phyloP scores from a whole-genome alignment of 2,888 invertebrate genomes.

The Xanthia togata region DNA sequence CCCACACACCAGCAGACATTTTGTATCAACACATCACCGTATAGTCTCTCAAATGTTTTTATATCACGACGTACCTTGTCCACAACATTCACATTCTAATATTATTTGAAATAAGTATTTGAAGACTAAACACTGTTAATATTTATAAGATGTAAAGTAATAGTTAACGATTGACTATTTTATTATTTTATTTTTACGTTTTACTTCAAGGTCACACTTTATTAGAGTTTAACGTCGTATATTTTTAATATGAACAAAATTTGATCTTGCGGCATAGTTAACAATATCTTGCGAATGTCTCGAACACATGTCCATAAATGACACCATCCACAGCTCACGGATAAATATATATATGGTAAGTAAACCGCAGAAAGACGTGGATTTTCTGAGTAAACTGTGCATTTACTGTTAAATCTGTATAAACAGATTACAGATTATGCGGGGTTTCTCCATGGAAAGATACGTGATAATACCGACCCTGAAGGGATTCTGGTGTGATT shows the following conservation, averaged over 20 bases:
- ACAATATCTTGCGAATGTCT: constrained; percentile 33
- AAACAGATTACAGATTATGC: constrained; percentile 46
- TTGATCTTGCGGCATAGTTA: not conserved
- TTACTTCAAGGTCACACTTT: constrained; percentile 29
- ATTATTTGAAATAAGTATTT: constrained; percentile 18
- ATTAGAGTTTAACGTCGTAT: not conserved
- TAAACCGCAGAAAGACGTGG: constrained; percentile 46
- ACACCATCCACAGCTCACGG: constrained; percentile 37
- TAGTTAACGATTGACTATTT: not conserved
- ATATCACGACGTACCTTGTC: constrained; percentile 43
- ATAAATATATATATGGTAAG: constrained; percentile 55
- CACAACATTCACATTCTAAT: constrained; percentile 21
- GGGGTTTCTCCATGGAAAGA: constrained; percentile 56
- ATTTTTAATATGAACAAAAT: not conserved
- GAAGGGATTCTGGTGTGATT: constrained; percentile 5
- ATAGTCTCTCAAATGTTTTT: constrained; percentile 33
- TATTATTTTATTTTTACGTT: constrained; percentile 20
- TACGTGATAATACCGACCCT: constrained; percentile 26
- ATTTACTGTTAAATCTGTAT: constrained; percentile 32
- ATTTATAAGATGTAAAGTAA: constrained; percentile 26
- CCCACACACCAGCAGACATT: constrained; percentile 84
- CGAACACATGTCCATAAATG: constrained; percentile 51
- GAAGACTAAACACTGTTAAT: constrained; percentile 27
- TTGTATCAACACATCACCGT: constrained; percentile 73
- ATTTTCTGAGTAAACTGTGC: constrained; percentile 40